Conservation (phyloP, 1,140 invertebrate genomes). For the Hyles vespertilio region DNA sequence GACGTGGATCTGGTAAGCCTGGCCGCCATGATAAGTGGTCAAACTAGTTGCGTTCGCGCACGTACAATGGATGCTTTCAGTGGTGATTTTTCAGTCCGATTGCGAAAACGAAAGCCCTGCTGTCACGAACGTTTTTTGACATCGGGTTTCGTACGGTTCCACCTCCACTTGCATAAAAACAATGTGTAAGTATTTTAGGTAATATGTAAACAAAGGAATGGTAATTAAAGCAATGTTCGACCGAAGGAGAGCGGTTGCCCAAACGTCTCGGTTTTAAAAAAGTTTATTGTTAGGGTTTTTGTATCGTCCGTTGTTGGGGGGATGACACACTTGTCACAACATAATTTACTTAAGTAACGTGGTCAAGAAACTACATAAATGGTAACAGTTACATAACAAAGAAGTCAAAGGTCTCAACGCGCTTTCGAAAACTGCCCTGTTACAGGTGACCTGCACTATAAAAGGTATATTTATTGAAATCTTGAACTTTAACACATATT, state of each 20-base stretch:
- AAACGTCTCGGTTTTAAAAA: not conserved
- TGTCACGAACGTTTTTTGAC: constrained; percentile 17
- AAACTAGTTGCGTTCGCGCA: constrained; percentile 17
- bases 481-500: too few relatives aligned
- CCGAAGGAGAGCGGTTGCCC: not conserved
- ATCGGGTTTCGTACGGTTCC: constrained; percentile 12
- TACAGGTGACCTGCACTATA: too few relatives aligned
- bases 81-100: constrained; percentile 32
- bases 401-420: too few relatives aligned
- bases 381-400: too few relatives aligned
- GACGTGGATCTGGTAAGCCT: constrained; percentile 8
- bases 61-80: constrained; percentile 29
- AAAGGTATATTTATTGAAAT: too few relatives aligned
- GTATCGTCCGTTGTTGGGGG: too few relatives aligned
- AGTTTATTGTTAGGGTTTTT: not conserved
- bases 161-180: constrained; percentile 21
- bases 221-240: not conserved
- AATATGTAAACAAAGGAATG: constrained; percentile 7
- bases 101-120: constrained; percentile 26
- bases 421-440: too few relatives aligned
- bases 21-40: constrained; percentile 14
- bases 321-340: too few relatives aligned
- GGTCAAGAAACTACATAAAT: too few relatives aligned
- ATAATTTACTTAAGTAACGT: too few relatives aligned
- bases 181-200: constrained; percentile 12